Evolutionary conservation across 2,888 invertebrate genomes (phyloP), one percentile per base, ranked within the genome.

Genomic region (Ectemnius continuus): DNA sequence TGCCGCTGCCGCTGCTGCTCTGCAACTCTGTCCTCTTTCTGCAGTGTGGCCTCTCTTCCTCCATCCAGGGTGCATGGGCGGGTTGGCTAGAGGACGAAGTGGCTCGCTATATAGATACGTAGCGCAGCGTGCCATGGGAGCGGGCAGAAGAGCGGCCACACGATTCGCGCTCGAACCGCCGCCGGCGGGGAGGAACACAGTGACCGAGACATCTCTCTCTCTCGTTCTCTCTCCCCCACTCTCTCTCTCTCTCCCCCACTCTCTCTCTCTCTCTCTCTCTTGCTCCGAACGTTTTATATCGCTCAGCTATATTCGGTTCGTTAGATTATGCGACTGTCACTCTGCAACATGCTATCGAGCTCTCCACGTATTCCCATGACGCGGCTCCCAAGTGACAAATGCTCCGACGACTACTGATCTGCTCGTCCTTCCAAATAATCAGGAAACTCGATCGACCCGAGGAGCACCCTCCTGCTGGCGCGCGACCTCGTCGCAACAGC

Each of bases 261-360:
- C 16, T 46, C 57, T 47, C 28, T 28, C 28, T 75, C 76, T 65
- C 71, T 48, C 62, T 52, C 48, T 46, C 16, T 46, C 57, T 47
- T 61, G 45, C 62, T n/a, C 52, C 16, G 76, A 84, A 84, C 78
- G 79, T 84, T 81, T 82, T 83, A 73, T 76, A 78, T 84, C 79
- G 81, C 84, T 86, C 85, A 80, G 75, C 83, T 85, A 85, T 85
- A 86, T 82, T 86, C 85, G 82, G 84, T 82, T 82, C 84, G 86
- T 82, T 85, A 84, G 84, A 84, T 84, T 84, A 85, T 79, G 82
- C 85, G 80, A 80, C 82, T 87, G 83, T 85, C 85, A 84, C 82
- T 84, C 81, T 69, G 78, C 80, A 73, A 82, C 79, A 76, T 76
- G 77, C 79, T 81, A 83, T 82, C 82, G 73, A 83, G 73, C 80